Conservation (phyloP, 2,113 vertebrate genomes). For the Tamias sibiricus region DNA sequence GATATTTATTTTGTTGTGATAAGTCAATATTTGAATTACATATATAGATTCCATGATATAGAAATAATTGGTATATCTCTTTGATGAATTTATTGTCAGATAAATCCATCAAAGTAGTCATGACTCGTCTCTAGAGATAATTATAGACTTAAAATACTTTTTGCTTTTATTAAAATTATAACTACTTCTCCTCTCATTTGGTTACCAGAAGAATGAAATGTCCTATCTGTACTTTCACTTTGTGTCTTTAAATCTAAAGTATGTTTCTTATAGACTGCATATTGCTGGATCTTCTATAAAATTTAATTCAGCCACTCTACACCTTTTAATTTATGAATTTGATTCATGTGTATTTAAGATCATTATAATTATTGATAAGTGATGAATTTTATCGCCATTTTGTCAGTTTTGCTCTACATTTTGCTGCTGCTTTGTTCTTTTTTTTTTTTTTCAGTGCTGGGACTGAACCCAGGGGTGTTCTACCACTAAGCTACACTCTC, state of each 20-base stretch:
- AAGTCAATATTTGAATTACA: neutral
- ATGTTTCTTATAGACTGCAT: neutral
- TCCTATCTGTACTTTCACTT: rapidly evolving
- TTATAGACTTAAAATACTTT: neutral
- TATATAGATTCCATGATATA: neutral
- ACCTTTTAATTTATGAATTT: neutral
- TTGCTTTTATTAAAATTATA: neutral
- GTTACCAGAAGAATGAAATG: neutral
- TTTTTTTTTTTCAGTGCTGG: too few species aligned
- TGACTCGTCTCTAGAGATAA: neutral
- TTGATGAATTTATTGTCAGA: neutral
- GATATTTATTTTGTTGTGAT: too few species aligned
- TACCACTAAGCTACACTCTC: too few species aligned
- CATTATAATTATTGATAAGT: neutral
- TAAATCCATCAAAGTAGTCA: too few species aligned
- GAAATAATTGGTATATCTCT: too few species aligned
- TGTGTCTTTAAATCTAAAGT: neutral
- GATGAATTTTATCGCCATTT: neutral
- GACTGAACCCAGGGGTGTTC: too few species aligned
- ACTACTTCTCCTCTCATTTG: neutral
- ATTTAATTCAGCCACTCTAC: neutral
- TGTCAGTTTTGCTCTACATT: too few species aligned
- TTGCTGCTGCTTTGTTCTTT: too few species aligned
- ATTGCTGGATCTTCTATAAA: too few species aligned
- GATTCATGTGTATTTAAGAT: neutral